phyloP scores from a whole-genome alignment of 1,140 invertebrate genomes.

The Sipha flava region DNA sequence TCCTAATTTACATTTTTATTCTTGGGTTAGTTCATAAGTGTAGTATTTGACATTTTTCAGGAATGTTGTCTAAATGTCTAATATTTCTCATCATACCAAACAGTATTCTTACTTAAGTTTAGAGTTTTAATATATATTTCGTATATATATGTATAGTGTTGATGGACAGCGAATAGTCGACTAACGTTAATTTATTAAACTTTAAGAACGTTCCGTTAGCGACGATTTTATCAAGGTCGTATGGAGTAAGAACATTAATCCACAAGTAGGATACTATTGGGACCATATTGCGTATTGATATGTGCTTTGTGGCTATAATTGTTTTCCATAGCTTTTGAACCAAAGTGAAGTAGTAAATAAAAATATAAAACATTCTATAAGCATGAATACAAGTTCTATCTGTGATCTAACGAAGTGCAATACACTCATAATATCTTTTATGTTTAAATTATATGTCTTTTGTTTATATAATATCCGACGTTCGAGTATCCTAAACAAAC shows the following conservation, averaged over 20 bases:
- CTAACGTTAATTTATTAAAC: not conserved
- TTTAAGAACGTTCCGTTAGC: not conserved
- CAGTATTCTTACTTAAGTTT: not conserved
- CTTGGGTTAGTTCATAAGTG: no score
- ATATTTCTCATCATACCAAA: not conserved
- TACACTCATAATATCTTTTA: not conserved
- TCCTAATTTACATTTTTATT: not conserved
- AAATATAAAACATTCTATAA: not conserved
- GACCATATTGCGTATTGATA: not conserved
- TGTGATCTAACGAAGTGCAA: slow-evolving; percentile 24
- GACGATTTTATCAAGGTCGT: not conserved
- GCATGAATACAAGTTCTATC: not conserved
- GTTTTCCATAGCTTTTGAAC: not conserved
- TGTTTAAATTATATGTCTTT: not conserved
- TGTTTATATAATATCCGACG: not conserved
- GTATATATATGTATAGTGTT: not conserved
- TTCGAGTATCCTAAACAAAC: not conserved
- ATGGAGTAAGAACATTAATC: not conserved
- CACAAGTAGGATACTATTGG: not conserved
- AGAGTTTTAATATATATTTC: not conserved
- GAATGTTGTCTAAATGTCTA: not conserved
- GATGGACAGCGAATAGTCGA: not conserved
- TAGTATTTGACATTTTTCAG: not conserved
- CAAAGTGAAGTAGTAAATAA: not conserved
- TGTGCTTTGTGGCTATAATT: not conserved